These are phyloP conservation scores for Oreonectes daqikongensis DNA, from an alignment of 2,797 vertebrate genomes.

Conservation along the genomic window DNA sequence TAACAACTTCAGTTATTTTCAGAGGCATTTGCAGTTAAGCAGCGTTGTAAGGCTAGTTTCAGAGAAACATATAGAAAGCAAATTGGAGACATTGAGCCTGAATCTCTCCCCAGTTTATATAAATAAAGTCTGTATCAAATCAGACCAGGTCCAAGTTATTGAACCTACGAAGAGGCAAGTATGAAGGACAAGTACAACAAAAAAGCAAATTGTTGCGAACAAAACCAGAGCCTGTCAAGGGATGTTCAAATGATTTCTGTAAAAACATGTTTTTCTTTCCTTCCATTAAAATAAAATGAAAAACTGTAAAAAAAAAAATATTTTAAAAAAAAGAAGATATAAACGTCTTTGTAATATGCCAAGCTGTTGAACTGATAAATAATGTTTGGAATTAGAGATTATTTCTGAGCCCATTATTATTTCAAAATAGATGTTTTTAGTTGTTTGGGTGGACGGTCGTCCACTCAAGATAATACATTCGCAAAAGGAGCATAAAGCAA, in stretches of 20 bases:
- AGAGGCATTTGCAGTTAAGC: slow-evolving; percentile 65
- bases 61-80: slow-evolving; percentile 48
- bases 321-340: too few species aligned
- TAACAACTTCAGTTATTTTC: slow-evolving; percentile 52
- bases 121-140: slow-evolving; percentile 55
- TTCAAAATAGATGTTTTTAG: slow-evolving; percentile 5
- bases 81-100: slow-evolving; percentile 47
- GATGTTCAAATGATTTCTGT: background rate
- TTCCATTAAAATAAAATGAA: background rate
- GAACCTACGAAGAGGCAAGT: slow-evolving; percentile 36
- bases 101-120: slow-evolving; percentile 55
- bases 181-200: slow-evolving; percentile 24
- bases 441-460: slow-evolving; percentile 16
- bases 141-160: slow-evolving; percentile 37
- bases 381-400: slow-evolving; percentile 25
- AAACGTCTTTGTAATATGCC: slow-evolving; percentile 10
- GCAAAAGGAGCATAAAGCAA: slow-evolving; percentile 29
- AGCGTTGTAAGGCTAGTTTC: slow-evolving; percentile 64
- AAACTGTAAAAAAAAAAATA: slow-evolving; percentile 20
- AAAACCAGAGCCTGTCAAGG: slow-evolving; percentile 27
- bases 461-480: slow-evolving; percentile 23
- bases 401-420: slow-evolving; percentile 41
- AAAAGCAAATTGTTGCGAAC: slow-evolving; percentile 28
- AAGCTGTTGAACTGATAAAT: slow-evolving; percentile 14
- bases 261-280: slow-evolving; percentile 10